Percentiles rank a stretch among this genome's conserved stretches.
Evolutionary conservation across 2,888 invertebrate genomes (phyloP).

Genomic region (Ophonus ardosiacus): DNA sequence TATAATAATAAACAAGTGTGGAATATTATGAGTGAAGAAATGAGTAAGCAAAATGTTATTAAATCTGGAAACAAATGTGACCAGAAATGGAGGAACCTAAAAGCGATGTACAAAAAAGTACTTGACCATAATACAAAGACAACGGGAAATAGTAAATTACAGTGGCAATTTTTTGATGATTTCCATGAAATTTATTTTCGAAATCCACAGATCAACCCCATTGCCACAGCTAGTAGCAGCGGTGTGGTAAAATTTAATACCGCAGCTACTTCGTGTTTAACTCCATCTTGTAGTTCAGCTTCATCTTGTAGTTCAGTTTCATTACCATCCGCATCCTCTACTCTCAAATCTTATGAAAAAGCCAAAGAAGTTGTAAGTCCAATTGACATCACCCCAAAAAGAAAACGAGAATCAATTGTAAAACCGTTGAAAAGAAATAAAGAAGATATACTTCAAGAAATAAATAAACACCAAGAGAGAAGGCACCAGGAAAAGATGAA

Average conservation of each 20-base stretch:
- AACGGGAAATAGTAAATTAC: slow-evolving; percentile 1
- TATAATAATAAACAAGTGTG: slow-evolving; percentile 3
- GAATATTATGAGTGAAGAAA: slow-evolving; percentile 1
- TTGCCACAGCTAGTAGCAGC: neutral
- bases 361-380: neutral
- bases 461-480: slow-evolving; percentile 5
- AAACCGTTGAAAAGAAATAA: neutral
- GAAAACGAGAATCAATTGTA: neutral
- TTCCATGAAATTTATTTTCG: neutral
- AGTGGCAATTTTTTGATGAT: neutral
- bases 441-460: slow-evolving; percentile 2
- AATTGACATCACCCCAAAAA: neutral
- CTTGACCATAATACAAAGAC: neutral
- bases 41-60: neutral
- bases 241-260: neutral
- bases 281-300: neutral
- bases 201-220: neutral
- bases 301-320: neutral
- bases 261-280: neutral
- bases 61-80: slow-evolving; percentile 7
- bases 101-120: neutral
- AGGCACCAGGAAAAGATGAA: slow-evolving; percentile 3
- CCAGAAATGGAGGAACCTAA: slow-evolving; percentile 1
- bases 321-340: neutral
- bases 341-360: neutral